phyloP scores from a whole-genome alignment of 1,140 invertebrate species.

The Pachypsylla venusta region DNA sequence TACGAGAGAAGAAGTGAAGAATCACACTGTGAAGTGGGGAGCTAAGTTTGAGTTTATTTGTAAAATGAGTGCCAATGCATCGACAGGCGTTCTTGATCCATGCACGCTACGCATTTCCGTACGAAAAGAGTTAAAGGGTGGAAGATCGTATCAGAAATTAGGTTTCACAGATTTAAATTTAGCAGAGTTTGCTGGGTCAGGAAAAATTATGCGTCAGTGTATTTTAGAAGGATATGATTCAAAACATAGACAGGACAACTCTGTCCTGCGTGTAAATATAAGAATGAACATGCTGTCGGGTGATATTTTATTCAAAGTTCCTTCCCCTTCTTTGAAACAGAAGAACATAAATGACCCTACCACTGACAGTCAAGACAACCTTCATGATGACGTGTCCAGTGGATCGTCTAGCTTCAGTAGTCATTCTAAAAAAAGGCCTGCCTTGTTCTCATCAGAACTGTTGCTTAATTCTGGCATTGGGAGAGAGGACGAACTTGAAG shows the following conservation, averaged over 20 bases:
- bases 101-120: conserved; percentile 84
- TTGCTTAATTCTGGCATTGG: neutral
- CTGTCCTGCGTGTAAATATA: conserved; percentile 77
- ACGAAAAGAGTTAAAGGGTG: conserved; percentile 76
- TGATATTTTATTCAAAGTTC: conserved; percentile 91
- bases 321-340: neutral
- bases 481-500: neutral
- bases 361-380: neutral
- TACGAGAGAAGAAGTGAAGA: conserved; percentile 74
- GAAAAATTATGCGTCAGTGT: conserved; percentile 63
- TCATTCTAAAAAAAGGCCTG: conserved; percentile 56
- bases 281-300: conserved; percentile 86
- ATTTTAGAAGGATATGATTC: conserved; percentile 90
- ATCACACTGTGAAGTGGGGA: conserved; percentile 86
- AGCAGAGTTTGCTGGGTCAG: conserved; percentile 90
- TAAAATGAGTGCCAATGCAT: conserved; percentile 92
- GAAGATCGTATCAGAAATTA: conserved; percentile 84
- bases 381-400: conserved; percentile 39
- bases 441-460: conserved; percentile 39
- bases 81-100: conserved; percentile 82
- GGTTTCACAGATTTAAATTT: conserved; percentile 94
- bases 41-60: conserved; percentile 80
- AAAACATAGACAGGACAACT: conserved; percentile 83
- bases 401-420: conserved; percentile 68
- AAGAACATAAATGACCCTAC: neutral